These are phyloP conservation scores for Ophonus ardosiacus DNA, from an alignment of 2,888 invertebrate species.

Conservation along the genomic window DNA sequence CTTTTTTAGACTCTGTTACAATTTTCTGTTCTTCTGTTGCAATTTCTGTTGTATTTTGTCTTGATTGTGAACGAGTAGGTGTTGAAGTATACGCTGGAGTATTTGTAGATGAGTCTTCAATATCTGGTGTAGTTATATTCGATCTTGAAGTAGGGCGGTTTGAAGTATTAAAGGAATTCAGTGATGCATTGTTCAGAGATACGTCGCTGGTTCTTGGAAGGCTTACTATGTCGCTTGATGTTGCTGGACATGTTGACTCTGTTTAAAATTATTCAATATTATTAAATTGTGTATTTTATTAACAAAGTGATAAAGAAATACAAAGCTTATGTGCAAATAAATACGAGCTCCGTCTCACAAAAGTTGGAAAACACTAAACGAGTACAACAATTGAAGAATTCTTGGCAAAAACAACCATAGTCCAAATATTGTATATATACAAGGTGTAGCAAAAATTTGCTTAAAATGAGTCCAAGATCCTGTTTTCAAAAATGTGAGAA, in stretches of 20 bases:
- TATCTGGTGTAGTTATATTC: slow-evolving; percentile 3
- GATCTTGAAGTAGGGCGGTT: background rate
- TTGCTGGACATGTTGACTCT: slow-evolving; percentile 54
- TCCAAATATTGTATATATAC: too few species aligned
- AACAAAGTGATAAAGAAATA: background rate
- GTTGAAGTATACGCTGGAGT: slow-evolving; percentile 12
- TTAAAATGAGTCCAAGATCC: too few species aligned
- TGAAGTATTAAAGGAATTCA: slow-evolving; percentile 5
- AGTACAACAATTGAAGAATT: too few species aligned
- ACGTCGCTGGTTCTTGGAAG: slow-evolving; percentile 31
- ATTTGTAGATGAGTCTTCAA: background rate
- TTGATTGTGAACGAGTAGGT: slow-evolving; percentile 6
- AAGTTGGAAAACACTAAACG: too few species aligned
- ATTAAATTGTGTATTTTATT: background rate
- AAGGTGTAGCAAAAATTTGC: too few species aligned
- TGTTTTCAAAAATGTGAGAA: too few species aligned
- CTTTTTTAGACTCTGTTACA: background rate
- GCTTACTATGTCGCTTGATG: slow-evolving; percentile 51
- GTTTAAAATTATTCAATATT: slow-evolving; percentile 24
- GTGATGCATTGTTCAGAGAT: slow-evolving; percentile 25
- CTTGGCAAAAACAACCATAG: too few species aligned
- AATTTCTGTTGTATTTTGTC: background rate
- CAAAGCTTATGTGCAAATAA: too few species aligned
- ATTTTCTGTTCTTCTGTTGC: background rate
- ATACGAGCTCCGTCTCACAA: background rate